Evolutionary conservation across 1,140 invertebrate species (phyloP), one percentile per base, ranked within the genome.

Genomic region (Anastatus disparis): DNA sequence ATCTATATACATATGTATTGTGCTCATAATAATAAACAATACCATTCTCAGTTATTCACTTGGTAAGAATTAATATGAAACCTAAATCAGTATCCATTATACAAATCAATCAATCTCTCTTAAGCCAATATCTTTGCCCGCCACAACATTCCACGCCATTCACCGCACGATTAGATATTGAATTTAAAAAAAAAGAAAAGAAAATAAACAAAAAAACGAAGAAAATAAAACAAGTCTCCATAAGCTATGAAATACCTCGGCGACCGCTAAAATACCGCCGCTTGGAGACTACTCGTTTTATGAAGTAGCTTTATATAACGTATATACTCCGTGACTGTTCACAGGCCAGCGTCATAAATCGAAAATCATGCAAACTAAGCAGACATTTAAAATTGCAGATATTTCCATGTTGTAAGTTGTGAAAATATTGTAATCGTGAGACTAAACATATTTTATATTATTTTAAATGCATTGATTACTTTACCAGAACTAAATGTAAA

Each of bases 101-200:
- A 29, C 20, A 42, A 27, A 26, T 55, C 8, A 29, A 40, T 40
- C 13, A 42, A 55, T 65, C 3, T 29, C 17, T 3, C 38, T 17
- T 35, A 0, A n/a, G n/a, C 24, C 20, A 55, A 55, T 55, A 65
- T 42, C 61, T 52, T 20, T 2, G 38, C 12, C 20, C 35, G 31
- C 29, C 50, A 42, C 13, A 42, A 55, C 35, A 55, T 65, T 65
- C 50, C 24, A 38, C 2, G 26, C 0, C 2, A 29, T 8, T 2
- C 44, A 29, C 9, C 1, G 13, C 13, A 10, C 8, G n/a, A 52
- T 65, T 40, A 55, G 35, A 55, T 52, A 65, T n/a, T n/a, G n/a
- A n/a, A n/a, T n/a, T n/a, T n/a, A n/a, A n/a, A n/a, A 55, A 64
- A 65, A 53, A 31, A 65, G 9, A 65, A 53, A 52, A 9, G 44